Percentiles rank a stretch among this genome's conserved stretches.
Conservation (phyloP, 1,140 invertebrate genomes). For the Notospermus geniculatus region DNA sequence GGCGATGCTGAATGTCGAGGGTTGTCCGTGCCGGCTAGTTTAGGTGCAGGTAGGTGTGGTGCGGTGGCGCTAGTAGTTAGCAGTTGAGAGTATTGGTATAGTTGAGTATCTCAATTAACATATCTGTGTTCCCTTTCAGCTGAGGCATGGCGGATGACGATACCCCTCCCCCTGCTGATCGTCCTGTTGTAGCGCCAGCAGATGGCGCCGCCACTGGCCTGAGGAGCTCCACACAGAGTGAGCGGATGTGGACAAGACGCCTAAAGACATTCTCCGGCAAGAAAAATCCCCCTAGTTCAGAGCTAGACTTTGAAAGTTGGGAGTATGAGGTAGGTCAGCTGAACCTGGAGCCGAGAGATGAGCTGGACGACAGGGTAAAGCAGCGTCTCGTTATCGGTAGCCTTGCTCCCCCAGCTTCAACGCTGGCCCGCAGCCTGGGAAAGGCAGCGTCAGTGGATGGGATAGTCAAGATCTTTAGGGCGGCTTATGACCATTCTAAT, state of each 20-base stretch:
- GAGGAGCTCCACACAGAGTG: too few species aligned
- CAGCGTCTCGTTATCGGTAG: background rate
- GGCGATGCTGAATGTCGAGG: too few species aligned
- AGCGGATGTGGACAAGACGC: background rate
- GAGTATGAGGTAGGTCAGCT: background rate
- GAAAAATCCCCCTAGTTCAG: background rate
- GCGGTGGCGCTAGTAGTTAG: too few species aligned
- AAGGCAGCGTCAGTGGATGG: background rate
- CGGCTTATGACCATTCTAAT: background rate
- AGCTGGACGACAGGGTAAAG: background rate
- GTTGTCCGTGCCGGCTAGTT: too few species aligned
- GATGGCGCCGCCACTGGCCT: too few species aligned
- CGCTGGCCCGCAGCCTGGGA: background rate
- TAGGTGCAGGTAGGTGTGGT: too few species aligned
- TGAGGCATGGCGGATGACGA: too few species aligned
- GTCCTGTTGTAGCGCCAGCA: too few species aligned
- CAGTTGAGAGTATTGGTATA: too few species aligned
- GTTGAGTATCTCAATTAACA: too few species aligned
- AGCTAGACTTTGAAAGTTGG: constrained; percentile 1
- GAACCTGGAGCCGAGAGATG: background rate
- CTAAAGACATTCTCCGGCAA: background rate
- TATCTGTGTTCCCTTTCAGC: too few species aligned
- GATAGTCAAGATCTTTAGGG: background rate
- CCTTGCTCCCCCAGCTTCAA: background rate
- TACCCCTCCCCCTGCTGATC: too few species aligned